phyloP scores from a whole-genome alignment of 2,797 vertebrate species.

The Anableps anableps region DNA sequence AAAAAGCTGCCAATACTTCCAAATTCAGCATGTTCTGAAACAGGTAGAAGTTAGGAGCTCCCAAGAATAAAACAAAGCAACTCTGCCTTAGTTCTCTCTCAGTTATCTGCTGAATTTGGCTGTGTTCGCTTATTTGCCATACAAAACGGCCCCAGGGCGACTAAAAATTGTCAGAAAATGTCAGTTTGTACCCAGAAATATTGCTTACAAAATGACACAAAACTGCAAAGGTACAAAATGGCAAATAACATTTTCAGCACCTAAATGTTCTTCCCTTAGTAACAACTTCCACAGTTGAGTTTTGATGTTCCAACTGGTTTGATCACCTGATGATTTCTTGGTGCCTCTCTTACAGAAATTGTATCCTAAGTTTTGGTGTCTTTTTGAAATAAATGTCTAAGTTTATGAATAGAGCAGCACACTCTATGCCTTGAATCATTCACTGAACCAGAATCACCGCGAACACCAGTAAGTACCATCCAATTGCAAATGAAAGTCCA shows the following conservation, averaged over 20 bases:
- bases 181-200: background rate
- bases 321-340: background rate
- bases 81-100: background rate
- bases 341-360: background rate
- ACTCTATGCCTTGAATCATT: background rate
- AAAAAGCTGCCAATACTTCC: background rate
- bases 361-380: background rate
- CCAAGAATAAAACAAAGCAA: background rate
- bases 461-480: too few relatives aligned
- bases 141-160: background rate
- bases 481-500: background rate
- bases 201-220: background rate
- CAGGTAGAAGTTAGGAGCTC: background rate
- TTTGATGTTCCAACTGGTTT: background rate
- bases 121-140: background rate
- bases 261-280: background rate
- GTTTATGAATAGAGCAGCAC: background rate
- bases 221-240: background rate
- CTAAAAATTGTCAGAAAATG: background rate
- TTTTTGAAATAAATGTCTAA: background rate
- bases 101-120: background rate
- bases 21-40: background rate
- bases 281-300: background rate
- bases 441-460: background rate
- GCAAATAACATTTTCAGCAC: background rate